Conservation (phyloP, 2,113 vertebrate species). For the Phoenicopterus ruber region DNA sequence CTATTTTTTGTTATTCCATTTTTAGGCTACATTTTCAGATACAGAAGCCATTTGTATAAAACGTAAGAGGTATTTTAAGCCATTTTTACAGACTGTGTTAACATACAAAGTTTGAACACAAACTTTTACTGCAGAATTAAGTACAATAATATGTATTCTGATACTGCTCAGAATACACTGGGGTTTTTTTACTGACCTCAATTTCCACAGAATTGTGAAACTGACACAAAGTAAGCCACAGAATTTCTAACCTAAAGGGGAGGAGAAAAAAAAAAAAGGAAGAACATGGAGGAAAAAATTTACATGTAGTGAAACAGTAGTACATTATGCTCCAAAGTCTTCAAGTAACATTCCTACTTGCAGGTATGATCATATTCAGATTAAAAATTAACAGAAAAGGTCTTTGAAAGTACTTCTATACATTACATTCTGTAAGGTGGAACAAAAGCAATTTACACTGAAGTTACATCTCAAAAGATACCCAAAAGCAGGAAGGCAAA, state of each 20-base stretch:
- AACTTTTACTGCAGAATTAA: background rate
- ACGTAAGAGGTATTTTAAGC: background rate
- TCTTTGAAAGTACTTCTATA: background rate
- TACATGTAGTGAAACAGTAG: background rate
- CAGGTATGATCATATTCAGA: background rate
- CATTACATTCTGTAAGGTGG: background rate
- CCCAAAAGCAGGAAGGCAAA: background rate
- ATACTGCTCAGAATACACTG: background rate
- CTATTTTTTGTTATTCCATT: background rate
- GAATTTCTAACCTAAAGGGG: slow-evolving; percentile 86
- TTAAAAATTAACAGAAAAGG: background rate
- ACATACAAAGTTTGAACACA: background rate
- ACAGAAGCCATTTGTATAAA: background rate
- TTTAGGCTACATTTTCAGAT: background rate
- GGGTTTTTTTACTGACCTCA: slow-evolving; percentile 79
- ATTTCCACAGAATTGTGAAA: slow-evolving; percentile 92
- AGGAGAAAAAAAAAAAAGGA: background rate
- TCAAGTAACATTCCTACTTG: background rate
- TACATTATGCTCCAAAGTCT: background rate
- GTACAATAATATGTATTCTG: background rate
- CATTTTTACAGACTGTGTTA: background rate
- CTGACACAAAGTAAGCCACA: slow-evolving; percentile 97
- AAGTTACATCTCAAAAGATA: background rate
- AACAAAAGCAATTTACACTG: background rate
- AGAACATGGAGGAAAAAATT: background rate